phyloP scores from a whole-genome alignment of 2,113 vertebrate genomes.

The Electrona antarctica region DNA sequence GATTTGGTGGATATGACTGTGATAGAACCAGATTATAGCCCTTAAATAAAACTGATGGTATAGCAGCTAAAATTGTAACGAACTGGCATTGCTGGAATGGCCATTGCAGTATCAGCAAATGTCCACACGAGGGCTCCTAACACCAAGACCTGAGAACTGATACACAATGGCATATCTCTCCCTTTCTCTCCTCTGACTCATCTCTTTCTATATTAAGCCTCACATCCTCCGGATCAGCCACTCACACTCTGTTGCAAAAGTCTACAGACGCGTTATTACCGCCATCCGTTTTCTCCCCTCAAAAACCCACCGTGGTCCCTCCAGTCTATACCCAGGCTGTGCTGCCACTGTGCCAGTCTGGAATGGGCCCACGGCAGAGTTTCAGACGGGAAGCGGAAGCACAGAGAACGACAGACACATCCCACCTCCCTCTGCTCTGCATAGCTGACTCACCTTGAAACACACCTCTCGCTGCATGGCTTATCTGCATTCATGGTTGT shows the following conservation, averaged over 20 bases:
- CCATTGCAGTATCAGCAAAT: constrained; percentile 33
- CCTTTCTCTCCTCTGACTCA: constrained; percentile 63
- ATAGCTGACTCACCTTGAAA: constrained; percentile 41
- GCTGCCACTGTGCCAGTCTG: neutral
- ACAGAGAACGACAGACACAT: constrained; percentile 22
- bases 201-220: constrained; percentile 64
- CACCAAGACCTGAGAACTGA: constrained; percentile 14
- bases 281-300: constrained; percentile 36
- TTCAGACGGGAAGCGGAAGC: constrained; percentile 2
- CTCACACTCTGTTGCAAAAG: constrained; percentile 23
- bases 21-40: neutral
- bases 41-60: neutral
- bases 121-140: constrained; percentile 37
- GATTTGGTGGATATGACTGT: neutral
- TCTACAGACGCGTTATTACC: constrained; percentile 13
- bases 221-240: constrained; percentile 46
- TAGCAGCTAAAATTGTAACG: no score
- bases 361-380: no score
- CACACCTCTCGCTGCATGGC: constrained; percentile 22
- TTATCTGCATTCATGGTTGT: constrained; percentile 34
- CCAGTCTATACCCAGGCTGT: neutral
- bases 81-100: neutral
- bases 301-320: constrained; percentile 43
- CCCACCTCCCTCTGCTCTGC: constrained; percentile 19
- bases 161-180: constrained; percentile 25